Evolutionary conservation across 2,797 vertebrate species (phyloP), one percentile per base, ranked within the genome.

Genomic region (Eulemur coronatus): DNA sequence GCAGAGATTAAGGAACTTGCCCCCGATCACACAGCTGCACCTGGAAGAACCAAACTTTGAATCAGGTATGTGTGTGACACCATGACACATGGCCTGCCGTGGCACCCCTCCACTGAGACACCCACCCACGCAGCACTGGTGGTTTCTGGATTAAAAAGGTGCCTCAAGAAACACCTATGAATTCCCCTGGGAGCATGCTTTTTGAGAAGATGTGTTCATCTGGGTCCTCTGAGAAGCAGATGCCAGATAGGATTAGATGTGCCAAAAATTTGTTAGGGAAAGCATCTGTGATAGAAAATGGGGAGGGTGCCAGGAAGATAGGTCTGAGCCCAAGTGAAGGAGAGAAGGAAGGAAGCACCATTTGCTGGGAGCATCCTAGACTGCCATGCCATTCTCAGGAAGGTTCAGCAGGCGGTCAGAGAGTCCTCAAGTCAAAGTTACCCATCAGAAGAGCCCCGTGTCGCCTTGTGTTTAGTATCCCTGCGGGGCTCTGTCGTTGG

Each of bases 261-360:
- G 59, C 65, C n/a, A 81, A 89, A 95, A 85, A 89, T 13, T 18
- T 67, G 18, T 59, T 70, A 82, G 17, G 35, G 63, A 59, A 57
- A 84, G 35, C 46, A 52, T 11, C 26, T 57, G 55, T 10, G 46
- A 72, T 28, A 81, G 78, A 95, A 88, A 69, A 67, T 33, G 3
- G 11, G 24, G 50, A 70, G 12, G 76, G 22, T 20, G 24, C 15
- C 35, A 57, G 26, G 57, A 52, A 35, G n/a, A 4, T 59, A 82
- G 50, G 24, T 52, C 7, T 59, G 28, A 65, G 5, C 38, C 72
- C n/a, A 9, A 78, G 13, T 22, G 61, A 28, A 57, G 17, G 43
- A 52, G 33, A 20, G 52, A 28, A 52, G 26, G 28, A 70, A 41
- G 75, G 24, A 61, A 52, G 55, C 35, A 22, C 22, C 9, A 13